phyloP scores from a whole-genome alignment of 2,888 invertebrate genomes.

The Drosophila bunnanda region DNA sequence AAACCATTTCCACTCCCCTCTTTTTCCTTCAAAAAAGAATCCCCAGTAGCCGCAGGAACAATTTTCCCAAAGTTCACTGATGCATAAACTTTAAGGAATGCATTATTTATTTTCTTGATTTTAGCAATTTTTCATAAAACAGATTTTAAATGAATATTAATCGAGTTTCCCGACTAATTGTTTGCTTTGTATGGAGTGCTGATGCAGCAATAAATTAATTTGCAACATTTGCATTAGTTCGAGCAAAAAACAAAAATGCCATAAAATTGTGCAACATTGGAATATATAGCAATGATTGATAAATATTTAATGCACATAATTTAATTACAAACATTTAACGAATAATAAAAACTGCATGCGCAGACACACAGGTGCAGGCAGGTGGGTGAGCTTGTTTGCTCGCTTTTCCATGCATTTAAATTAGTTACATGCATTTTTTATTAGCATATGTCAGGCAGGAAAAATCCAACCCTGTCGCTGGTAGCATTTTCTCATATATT shows the following conservation, averaged over 20 bases:
- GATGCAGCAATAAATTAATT: constrained; percentile 50
- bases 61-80: constrained; percentile 18
- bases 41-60: not conserved
- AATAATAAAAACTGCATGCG: constrained; percentile 45
- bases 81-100: constrained; percentile 34
- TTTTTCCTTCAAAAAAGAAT: not conserved
- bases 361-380: constrained; percentile 4
- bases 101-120: constrained; percentile 10
- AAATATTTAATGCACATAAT: constrained; percentile 65
- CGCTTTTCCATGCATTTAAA: constrained; percentile 69
- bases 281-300: constrained; percentile 23
- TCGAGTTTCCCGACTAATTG: constrained; percentile 47
- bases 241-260: constrained; percentile 1
- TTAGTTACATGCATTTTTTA: constrained; percentile 67
- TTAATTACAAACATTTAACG: constrained; percentile 54
- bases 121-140: constrained; percentile 2
- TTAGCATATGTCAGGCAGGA: constrained; percentile 31
- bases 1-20: not conserved
- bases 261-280: constrained; percentile 7
- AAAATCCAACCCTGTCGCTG: constrained; percentile 14
- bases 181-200: constrained; percentile 32
- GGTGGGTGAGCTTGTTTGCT: constrained; percentile 12
- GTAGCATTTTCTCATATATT: constrained; percentile 5
- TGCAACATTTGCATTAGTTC: constrained; percentile 46
- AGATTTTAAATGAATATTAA: constrained; percentile 22